Percentiles rank a stretch among this genome's conserved stretches.
Conservation (phyloP, 1,140 invertebrate genomes). For the Harlomillsia oculata region DNA sequence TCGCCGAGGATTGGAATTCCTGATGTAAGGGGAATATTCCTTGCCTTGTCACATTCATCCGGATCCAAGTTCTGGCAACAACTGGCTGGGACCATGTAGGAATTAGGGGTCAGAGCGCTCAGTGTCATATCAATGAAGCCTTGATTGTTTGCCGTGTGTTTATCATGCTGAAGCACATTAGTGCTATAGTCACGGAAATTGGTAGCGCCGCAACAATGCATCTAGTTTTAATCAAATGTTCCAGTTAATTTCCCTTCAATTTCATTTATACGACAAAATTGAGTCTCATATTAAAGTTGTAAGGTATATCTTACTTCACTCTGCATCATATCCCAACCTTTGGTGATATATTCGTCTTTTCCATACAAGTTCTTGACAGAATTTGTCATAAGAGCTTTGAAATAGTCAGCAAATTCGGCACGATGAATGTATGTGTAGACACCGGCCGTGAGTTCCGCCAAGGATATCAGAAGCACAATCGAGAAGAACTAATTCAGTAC, state of each 20-base stretch:
- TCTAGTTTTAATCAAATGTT: constrained; percentile 38
- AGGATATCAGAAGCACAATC: constrained; percentile 61
- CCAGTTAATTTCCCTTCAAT: too few species aligned
- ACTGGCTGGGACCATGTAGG: constrained; percentile 50
- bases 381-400: constrained; percentile 47
- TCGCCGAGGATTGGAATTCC: constrained; percentile 3
- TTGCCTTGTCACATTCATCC: not conserved
- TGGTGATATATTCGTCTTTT: constrained; percentile 49
- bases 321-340: constrained; percentile 61
- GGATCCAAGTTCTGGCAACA: constrained; percentile 45
- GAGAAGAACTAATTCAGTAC: constrained; percentile 58
- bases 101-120: constrained; percentile 23
- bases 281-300: not conserved
- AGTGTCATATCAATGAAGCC: constrained; percentile 35
- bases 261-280: too few species aligned
- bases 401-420: constrained; percentile 53
- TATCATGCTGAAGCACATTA: constrained; percentile 48
- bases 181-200: constrained; percentile 60
- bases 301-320: constrained; percentile 45
- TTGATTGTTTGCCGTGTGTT: constrained; percentile 26
- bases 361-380: constrained; percentile 48
- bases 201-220: constrained; percentile 61
- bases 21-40: not conserved
- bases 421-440: constrained; percentile 61
- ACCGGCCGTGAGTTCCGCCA: constrained; percentile 63